These are phyloP conservation scores for Vulpes ferrilata DNA, from an alignment of 2,113 vertebrate genomes.

Conservation along the genomic window DNA sequence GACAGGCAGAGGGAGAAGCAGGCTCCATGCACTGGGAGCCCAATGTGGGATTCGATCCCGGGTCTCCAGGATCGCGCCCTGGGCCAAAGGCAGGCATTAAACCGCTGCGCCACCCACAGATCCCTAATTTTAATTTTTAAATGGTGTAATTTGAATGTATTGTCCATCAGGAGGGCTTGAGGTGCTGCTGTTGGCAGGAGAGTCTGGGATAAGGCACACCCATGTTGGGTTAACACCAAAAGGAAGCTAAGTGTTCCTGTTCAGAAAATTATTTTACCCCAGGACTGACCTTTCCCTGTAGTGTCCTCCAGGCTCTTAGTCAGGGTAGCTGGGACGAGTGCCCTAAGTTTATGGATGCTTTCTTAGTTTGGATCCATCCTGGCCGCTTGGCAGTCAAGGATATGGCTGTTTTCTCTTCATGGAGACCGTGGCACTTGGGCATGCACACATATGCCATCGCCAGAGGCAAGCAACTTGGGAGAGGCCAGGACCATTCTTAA, in stretches of 20 bases:
- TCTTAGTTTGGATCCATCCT: conserved; percentile 51
- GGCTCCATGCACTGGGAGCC: too few relatives aligned
- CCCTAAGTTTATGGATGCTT: background rate
- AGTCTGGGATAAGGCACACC: background rate
- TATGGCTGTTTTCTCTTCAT: background rate
- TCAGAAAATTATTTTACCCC: background rate
- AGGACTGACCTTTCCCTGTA: conserved; percentile 18
- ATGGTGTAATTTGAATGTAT: background rate
- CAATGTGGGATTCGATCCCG: too few relatives aligned
- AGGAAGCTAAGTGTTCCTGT: background rate
- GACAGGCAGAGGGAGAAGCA: too few relatives aligned
- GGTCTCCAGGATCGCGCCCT: too few relatives aligned
- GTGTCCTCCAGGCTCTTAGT: background rate
- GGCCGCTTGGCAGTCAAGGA: conserved; percentile 52
- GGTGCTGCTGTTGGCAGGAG: background rate
- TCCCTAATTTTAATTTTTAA: background rate
- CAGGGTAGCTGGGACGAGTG: background rate
- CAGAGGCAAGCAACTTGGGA: background rate
- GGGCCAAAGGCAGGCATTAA: too few relatives aligned
- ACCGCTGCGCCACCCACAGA: too few relatives aligned
- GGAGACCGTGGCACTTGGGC: background rate
- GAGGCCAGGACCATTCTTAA: conserved; percentile 17
- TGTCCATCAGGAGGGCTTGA: background rate
- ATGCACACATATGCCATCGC: background rate
- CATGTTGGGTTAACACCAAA: background rate